Conservation (phyloP, 2,888 invertebrate genomes). For the Diadegma fenestrale region DNA sequence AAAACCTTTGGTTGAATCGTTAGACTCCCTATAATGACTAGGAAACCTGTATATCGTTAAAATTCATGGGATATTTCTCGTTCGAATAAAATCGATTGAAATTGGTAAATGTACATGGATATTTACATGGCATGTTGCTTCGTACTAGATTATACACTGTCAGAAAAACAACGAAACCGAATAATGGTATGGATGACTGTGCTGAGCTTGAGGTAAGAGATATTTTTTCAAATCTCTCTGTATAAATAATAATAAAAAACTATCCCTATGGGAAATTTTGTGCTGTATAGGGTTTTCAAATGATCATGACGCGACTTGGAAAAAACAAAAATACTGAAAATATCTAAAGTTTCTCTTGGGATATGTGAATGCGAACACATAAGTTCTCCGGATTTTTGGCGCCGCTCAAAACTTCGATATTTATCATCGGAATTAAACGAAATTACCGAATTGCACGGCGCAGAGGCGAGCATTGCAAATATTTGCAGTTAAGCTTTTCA, state of each 20-base stretch:
- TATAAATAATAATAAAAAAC: background rate
- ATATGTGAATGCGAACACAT: constrained; percentile 5
- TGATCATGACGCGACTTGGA: background rate
- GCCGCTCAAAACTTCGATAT: background rate
- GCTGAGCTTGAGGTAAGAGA: background rate
- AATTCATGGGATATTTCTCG: constrained; percentile 41
- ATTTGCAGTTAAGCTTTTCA: background rate
- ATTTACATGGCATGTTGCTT: constrained; percentile 21
- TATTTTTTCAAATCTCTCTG: background rate
- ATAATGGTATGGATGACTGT: background rate
- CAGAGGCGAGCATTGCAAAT: background rate
- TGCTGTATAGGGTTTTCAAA: background rate
- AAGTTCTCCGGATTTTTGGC: background rate
- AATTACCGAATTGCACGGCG: background rate
- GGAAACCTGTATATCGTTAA: constrained; percentile 57
- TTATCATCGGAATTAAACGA: background rate
- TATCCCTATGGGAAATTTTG: background rate
- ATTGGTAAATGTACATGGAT: constrained; percentile 34
- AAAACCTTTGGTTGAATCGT: constrained; percentile 61
- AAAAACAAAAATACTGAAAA: background rate
- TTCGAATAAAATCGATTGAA: constrained; percentile 14
- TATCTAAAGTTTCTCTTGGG: background rate
- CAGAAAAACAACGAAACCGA: constrained; percentile 1
- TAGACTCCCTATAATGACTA: constrained; percentile 60
- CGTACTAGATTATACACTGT: constrained; percentile 15